Conservation (phyloP, 2,888 invertebrate species). For the Heliconius erato region DNA sequence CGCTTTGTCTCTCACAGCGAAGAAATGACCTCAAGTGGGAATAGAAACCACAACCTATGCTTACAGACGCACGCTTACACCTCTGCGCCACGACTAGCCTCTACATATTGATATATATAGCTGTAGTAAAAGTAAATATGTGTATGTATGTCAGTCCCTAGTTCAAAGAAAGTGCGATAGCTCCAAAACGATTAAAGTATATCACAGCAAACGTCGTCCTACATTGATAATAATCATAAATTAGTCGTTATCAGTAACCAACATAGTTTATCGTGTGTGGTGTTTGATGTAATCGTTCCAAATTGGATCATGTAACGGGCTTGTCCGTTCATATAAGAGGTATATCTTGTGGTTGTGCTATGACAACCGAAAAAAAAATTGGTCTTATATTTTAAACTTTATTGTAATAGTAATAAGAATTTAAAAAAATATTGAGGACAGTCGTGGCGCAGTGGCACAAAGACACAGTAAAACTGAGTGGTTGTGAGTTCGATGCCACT, state of each 20-base stretch:
- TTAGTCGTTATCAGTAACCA: slow-evolving; percentile 57
- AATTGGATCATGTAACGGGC: slow-evolving; percentile 72
- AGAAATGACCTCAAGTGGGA: too few species aligned
- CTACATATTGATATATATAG: too few species aligned
- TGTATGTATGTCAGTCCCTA: background rate
- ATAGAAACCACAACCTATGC: too few species aligned
- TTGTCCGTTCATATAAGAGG: slow-evolving; percentile 69
- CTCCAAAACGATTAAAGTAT: slow-evolving; percentile 28
- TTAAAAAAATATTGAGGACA: too few species aligned
- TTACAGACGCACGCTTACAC: too few species aligned
- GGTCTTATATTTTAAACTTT: slow-evolving; percentile 26
- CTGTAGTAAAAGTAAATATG: background rate
- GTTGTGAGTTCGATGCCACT: too few species aligned
- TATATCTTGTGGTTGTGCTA: slow-evolving; percentile 65
- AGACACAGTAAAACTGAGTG: too few species aligned
- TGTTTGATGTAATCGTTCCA: slow-evolving; percentile 59
- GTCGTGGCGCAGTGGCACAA: too few species aligned
- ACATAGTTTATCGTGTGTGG: slow-evolving; percentile 55
- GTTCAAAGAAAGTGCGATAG: slow-evolving; percentile 32
- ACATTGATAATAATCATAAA: slow-evolving; percentile 50
- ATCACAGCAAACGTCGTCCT: slow-evolving; percentile 38
- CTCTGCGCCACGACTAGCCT: too few species aligned
- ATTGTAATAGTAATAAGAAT: slow-evolving; percentile 3
- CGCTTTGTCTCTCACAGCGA: too few species aligned
- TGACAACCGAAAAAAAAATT: slow-evolving; percentile 49